Base-by-base conservation (phyloP, 2,888 invertebrate species). In the Steromphala cineraria region DNA sequence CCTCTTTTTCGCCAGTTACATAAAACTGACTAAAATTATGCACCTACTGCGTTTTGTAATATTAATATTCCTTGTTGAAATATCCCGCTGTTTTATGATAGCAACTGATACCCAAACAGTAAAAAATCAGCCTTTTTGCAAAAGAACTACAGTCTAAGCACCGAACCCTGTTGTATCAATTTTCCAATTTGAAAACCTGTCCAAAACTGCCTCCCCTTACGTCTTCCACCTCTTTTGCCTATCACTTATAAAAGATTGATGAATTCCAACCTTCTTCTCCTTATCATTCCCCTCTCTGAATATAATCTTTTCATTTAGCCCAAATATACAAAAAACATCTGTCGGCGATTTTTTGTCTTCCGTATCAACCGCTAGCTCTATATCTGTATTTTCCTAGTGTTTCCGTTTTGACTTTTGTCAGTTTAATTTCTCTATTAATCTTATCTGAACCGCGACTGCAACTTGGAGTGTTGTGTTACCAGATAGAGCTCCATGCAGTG, bases 341-440 rank as follows among this genome's bases (percentile, higher is more conserved):
- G 71, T 71, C 71, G 71, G 28, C 71, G 46, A 71, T 71, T 71
- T 71, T 71, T 71, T 71, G 36, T 71, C 40, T 17, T 71, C 19
- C 71, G 5, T 71, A 71, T 71, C 71, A 40, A 17, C 71, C 17
- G 17, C 4, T 36, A 8, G 36, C 40, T 31, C 71, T 71, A 36
- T 71, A 71, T 71, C 71, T 40, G 36, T 71, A 71, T 71, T 31
- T 71, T 31, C 71, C 71, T 71, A 71, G 71, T 71, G 71, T 71
- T 71, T 71, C 71, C 71, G 71, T 71, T 71, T 71, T 71, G 71
- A 71, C 71, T 71, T 71, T 71, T 71, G 71, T 71, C 71, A 71
- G 71, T 71, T 71, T 71, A 71, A 71, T 71, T 71, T 71, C 71
- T 71, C 71, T 71, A 71, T 71, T 71, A 71, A 71, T 71, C 71